These are phyloP conservation scores for Caracal caracal DNA, from an alignment of 2,113 vertebrate genomes.

Conservation along the genomic window DNA sequence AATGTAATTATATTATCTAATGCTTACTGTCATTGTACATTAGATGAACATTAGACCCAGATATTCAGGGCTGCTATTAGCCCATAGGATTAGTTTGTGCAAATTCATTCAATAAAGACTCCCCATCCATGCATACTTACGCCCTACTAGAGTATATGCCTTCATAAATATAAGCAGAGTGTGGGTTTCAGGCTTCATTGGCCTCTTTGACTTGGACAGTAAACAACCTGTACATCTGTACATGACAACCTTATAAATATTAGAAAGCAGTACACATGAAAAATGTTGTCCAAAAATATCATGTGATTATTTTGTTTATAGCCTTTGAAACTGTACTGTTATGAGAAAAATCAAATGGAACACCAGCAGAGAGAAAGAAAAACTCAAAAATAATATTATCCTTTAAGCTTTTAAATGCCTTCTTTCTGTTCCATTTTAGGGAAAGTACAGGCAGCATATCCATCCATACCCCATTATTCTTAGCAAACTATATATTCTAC, in stretches of 20 bases:
- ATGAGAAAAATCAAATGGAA: constrained; percentile 38
- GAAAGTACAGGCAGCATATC: not conserved
- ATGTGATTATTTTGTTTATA: not conserved
- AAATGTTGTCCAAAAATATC: not conserved
- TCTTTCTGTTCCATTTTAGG: not conserved
- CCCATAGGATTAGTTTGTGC: not conserved
- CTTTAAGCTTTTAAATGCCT: not conserved
- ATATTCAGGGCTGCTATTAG: not conserved
- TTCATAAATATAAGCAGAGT: not conserved
- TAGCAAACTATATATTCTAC: not conserved
- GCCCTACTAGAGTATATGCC: not conserved
- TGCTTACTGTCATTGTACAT: not conserved
- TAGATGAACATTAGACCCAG: not conserved
- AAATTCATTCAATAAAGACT: not conserved
- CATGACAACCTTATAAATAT: not conserved
- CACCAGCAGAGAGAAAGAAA: not conserved
- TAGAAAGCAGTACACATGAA: not conserved
- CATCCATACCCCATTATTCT: not conserved
- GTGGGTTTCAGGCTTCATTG: not conserved
- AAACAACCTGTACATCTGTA: not conserved
- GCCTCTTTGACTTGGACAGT: not conserved
- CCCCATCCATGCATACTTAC: not conserved
- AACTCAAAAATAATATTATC: not conserved
- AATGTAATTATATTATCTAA: constrained; percentile 1
- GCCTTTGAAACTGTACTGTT: not conserved